Base-by-base conservation (phyloP, 2,797 vertebrate genomes). In the Lithobates sylvaticus region DNA sequence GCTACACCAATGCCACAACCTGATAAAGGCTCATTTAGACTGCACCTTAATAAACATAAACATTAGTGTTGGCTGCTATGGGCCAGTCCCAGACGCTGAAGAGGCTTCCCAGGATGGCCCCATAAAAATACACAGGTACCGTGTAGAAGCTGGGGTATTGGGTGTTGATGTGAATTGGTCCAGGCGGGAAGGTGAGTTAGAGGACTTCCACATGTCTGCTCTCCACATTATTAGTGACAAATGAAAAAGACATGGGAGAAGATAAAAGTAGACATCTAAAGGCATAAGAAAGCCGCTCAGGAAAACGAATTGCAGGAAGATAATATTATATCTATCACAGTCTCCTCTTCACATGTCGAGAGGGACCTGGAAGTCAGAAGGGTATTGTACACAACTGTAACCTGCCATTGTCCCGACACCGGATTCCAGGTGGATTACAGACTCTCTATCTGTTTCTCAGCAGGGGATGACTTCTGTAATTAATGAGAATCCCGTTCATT, bases 401-500 rank as follows among this genome's bases (percentile, higher is more conserved):
- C 7, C 9, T 68, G 72, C 27, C 39, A 32, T 50, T 75, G 81
- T 83, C 72, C 42, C 69, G 69, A 76, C 73, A 32, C 36, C 15
- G 8, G 18, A 64, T 87, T 76, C 76, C 81, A 84, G 86, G 86
- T 87, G 81, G 76, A 67, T 79, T 78, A 75, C 42, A 69, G 75
- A 42, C 50, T 16, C 50, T 16, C 76, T 44, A 23, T 61, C 76
- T 64, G 76, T 58, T 78, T 84, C 86, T 84, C 81, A 21, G 76
- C 34, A 73, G 76, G 81, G 75, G 70, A 84, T 84, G 81, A 87
- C 76, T 87, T 42, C 36, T 78, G 61, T 87, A 87, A 87, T 87
- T 87, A 87, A 87, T 87, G 86, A 87, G 61, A 83, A 84, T 87
- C 76, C 76, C 71, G 78, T 84, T 87, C 86, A 84, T 79, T 84